Percentiles rank a stretch among this genome's conserved stretches.
Evolutionary conservation across 2,113 vertebrate species (phyloP).

Genomic region (Pterocles burchelli): DNA sequence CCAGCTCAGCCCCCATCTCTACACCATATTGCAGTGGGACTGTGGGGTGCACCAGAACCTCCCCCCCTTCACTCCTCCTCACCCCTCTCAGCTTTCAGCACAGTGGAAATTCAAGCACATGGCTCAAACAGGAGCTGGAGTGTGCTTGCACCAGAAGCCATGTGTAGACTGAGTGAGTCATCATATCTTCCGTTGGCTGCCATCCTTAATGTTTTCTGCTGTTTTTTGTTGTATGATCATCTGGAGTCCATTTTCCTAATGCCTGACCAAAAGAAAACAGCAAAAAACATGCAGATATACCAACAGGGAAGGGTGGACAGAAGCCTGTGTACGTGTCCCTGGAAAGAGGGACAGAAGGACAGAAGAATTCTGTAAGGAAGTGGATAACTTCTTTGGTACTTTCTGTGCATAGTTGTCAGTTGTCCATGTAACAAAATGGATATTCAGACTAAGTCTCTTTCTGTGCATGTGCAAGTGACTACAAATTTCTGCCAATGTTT

Average conservation of each 20-base stretch:
- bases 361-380: background rate
- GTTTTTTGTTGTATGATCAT: background rate
- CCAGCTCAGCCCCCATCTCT: background rate
- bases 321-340: background rate
- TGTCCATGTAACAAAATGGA: background rate
- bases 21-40: rapidly evolving
- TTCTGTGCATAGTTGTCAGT: background rate
- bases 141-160: background rate
- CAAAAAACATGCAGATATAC: background rate
- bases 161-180: background rate
- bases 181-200: background rate
- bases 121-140: background rate
- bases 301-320: background rate
- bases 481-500: background rate
- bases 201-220: background rate
- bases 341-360: background rate
- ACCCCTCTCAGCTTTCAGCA: background rate
- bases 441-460: background rate
- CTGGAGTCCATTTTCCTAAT: background rate
- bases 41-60: background rate
- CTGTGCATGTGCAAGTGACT: background rate
- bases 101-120: background rate
- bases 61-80: background rate
- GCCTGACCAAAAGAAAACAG: background rate
- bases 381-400: rapidly evolving